phyloP scores from a whole-genome alignment of 1,140 invertebrate genomes.

The Drosophila nigrodunni region DNA sequence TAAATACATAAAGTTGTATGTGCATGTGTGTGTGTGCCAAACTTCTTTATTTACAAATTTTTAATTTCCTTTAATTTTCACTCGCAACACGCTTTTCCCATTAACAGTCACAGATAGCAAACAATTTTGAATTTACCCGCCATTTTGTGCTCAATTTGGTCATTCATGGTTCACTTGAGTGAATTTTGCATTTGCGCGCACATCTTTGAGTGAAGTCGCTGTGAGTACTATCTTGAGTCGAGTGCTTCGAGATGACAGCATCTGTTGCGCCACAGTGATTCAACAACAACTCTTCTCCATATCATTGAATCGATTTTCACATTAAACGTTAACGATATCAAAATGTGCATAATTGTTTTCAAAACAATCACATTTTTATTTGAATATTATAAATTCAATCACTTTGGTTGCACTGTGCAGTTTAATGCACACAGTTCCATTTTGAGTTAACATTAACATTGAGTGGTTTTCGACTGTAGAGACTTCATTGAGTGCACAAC shows the following conservation, averaged over 20 bases:
- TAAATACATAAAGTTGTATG: constrained; percentile 5
- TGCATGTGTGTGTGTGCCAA: constrained; percentile 5
- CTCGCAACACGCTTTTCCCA: constrained; percentile 64
- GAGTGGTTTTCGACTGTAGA: neutral
- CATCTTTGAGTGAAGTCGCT: neutral
- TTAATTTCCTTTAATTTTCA: constrained; percentile 47
- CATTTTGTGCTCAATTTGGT: constrained; percentile 21
- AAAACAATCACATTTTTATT: neutral
- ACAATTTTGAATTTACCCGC: constrained; percentile 39
- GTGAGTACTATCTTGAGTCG: constrained; percentile 36
- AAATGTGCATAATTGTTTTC: neutral
- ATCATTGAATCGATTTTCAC: too few species aligned
- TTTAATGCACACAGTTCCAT: constrained; percentile 24
- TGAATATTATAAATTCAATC: neutral
- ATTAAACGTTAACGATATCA: too few species aligned
- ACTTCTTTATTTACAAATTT: constrained; percentile 10
- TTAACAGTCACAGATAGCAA: constrained; percentile 34
- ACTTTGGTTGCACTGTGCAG: neutral
- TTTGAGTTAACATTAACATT: constrained; percentile 42
- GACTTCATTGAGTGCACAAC: constrained; percentile 15
- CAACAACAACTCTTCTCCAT: too few species aligned
- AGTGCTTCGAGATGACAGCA: constrained; percentile 15
- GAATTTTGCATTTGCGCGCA: neutral
- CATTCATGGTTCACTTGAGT: constrained; percentile 21
- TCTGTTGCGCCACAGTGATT: constrained; percentile 48